Evolutionary conservation across 2,797 vertebrate species (phyloP), one percentile per base, ranked within the genome.

Genomic region (Zalophus californianus): DNA sequence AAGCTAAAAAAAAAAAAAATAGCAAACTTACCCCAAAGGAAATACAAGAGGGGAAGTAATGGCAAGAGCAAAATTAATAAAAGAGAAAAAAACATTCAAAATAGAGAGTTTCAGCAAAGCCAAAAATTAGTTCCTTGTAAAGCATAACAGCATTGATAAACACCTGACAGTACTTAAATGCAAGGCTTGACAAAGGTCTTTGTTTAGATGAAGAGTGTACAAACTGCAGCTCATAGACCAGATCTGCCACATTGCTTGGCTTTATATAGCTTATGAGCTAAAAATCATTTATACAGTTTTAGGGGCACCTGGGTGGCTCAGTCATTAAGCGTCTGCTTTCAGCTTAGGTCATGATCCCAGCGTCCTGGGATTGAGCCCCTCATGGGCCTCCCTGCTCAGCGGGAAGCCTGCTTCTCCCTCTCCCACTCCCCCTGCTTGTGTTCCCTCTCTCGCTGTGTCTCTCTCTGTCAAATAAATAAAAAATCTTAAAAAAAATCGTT

Each of bases 31-130:
- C 85, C 58, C 52, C 32, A 87, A 79, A 86, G 50, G 73, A 93
- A 92, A 85, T 70, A 86, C 58, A 83, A 96, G 23, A 72, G 91
- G 52, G 44, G 32, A 60, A 93, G 41, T 88, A 90, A 80, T 82
- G 48, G 44, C 7, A 70, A 54, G n/a, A 92, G 41, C 72, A 92
- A 94, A 89, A 54, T 89, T 86, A 95, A 64, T 88, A 44, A 60
- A 66, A 70, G 38, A 54, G 11, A 48, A 85, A 60, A 64, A 90
- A 66, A 35, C 27, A 68, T 73, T 94, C 48, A 68, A 82, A 96
- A 68, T n/a, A 89, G 20, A 50, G 38, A 60, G 70, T 93, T 66
- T 64, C 60, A 72, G 18, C 60, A 92, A 58, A 93, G 23, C 10
- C 52, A 90, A 58, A 78, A 87, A 8, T 87, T 92, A 41, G 11